Conservation (phyloP, 37 sponge, comb jelly and placozoan species). For the Ephydatia muelleri region DNA sequence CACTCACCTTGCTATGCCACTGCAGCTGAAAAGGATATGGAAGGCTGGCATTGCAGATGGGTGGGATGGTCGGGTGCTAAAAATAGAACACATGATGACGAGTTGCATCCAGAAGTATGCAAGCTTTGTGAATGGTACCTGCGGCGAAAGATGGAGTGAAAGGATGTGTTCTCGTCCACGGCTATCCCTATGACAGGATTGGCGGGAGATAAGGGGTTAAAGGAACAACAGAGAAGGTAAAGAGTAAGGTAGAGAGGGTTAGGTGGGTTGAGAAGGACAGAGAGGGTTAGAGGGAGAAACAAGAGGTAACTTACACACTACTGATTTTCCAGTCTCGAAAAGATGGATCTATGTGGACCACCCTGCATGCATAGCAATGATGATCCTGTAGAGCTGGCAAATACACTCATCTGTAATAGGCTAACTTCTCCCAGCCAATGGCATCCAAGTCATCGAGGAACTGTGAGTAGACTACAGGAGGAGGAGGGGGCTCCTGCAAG, state of each 20-base stretch:
- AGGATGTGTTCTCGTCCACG: conserved; percentile 18
- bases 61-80: conserved; percentile 39
- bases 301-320: conserved; percentile 3
- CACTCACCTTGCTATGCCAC: conserved; percentile 4
- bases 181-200: conserved; percentile 11
- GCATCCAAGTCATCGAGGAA: conserved; percentile 40
- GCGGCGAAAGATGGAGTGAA: not conserved
- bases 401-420: not conserved
- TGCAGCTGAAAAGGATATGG: conserved; percentile 25
- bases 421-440: conserved; percentile 56
- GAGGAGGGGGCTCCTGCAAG: conserved; percentile 3
- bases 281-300: not conserved
- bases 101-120: not conserved
- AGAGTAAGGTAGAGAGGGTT: not conserved
- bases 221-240: not conserved
- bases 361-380: conserved; percentile 7
- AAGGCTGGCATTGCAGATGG: conserved; percentile 20
- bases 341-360: conserved; percentile 8
- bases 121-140: too few relatives aligned
- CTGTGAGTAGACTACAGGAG: conserved; percentile 27
- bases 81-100: not conserved
- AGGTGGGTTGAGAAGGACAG: not conserved
- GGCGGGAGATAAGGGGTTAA: not conserved
- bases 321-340: conserved; percentile 23
- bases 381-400: not conserved